Evolutionary conservation across 2,888 invertebrate genomes (phyloP).

Genomic region (Cryptocheilus praepositus): DNA sequence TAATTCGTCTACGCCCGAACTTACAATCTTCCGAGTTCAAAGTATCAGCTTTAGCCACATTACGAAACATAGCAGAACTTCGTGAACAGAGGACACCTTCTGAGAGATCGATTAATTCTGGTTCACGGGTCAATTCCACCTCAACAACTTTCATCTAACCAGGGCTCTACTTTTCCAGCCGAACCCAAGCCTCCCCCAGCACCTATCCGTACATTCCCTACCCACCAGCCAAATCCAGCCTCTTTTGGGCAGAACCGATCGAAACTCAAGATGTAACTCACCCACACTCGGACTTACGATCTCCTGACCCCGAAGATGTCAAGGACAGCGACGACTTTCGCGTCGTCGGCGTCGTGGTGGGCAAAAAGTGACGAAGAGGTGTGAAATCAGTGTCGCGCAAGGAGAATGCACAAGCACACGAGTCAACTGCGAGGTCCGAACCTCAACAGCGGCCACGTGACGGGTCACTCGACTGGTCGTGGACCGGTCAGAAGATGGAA

Average conservation of each 20-base stretch:
- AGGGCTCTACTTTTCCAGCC: too few species aligned
- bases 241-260: not conserved
- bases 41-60: too few species aligned
- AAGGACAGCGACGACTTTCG: constrained; percentile 11
- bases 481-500: constrained; percentile 76
- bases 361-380: constrained; percentile 4
- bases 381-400: not conserved
- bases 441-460: constrained; percentile 42
- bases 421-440: constrained; percentile 64
- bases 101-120: too few species aligned
- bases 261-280: not conserved
- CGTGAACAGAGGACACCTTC: too few species aligned
- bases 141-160: too few species aligned
- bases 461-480: constrained; percentile 53
- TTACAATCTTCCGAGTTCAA: too few species aligned
- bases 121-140: too few species aligned
- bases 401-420: constrained; percentile 73
- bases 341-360: constrained; percentile 1
- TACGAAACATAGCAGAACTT: too few species aligned
- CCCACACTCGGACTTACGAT: not conserved
- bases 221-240: too few species aligned
- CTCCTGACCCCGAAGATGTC: not conserved
- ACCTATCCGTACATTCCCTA: too few species aligned
- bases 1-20: too few species aligned
- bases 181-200: too few species aligned